A percentile compares a stretch with the other conserved stretches of the same genome.
Conservation (phyloP, 2,797 vertebrate species). For the Clarias platycephalus region DNA sequence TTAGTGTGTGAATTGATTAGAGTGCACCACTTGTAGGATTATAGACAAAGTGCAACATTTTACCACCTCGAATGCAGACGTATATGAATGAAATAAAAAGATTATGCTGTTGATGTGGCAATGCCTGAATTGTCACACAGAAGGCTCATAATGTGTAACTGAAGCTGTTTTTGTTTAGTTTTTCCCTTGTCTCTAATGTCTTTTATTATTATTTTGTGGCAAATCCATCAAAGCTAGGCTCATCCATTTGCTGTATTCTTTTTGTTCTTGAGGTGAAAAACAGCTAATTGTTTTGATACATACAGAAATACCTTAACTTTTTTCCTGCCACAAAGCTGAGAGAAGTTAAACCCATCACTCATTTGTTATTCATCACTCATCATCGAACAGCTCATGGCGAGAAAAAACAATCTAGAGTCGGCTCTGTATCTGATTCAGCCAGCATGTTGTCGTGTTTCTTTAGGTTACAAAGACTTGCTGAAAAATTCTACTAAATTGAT, state of each 20-base stretch:
- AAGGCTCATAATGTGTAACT: no score
- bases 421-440: neutral
- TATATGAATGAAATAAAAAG: no score
- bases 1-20: no score
- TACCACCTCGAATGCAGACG: no score
- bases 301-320: neutral
- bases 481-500: neutral
- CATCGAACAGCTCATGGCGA: neutral
- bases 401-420: neutral
- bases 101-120: no score
- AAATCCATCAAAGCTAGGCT: neutral
- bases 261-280: neutral
- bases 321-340: neutral
- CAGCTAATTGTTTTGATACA: neutral
- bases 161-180: no score
- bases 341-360: neutral
- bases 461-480: neutral
- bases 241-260: neutral
- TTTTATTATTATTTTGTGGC: neutral
- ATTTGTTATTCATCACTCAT: neutral
- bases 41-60: no score
- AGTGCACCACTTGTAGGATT: no score
- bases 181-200: no score
- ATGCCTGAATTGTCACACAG: no score
- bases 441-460: neutral